Percentiles rank a stretch among this genome's conserved stretches.
These are phyloP conservation scores for Drosophila atroscutellata DNA, from an alignment of 2,888 invertebrate genomes.

Conservation along the genomic window DNA sequence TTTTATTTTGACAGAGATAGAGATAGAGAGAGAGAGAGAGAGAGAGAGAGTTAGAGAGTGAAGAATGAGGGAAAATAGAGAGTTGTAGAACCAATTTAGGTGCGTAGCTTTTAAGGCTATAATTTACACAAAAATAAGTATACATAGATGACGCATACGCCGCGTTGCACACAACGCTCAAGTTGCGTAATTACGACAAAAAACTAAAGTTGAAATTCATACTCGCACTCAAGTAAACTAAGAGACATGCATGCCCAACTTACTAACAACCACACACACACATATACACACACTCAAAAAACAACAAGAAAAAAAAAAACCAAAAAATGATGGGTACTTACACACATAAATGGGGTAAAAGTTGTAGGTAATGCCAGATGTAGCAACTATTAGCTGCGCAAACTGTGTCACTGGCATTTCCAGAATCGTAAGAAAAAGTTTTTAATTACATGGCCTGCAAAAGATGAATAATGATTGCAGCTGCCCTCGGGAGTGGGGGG, in stretches of 20 bases:
- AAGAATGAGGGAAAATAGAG: background rate
- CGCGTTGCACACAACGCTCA: slow-evolving; percentile 68
- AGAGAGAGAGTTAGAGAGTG: background rate
- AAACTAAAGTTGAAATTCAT: slow-evolving; percentile 77
- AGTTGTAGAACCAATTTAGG: slow-evolving; percentile 21
- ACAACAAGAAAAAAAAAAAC: slow-evolving; percentile 4
- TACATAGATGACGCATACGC: slow-evolving; percentile 58
- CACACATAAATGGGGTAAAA: slow-evolving; percentile 28
- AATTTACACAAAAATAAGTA: slow-evolving; percentile 58
- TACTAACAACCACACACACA: slow-evolving; percentile 28
- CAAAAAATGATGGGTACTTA: slow-evolving; percentile 12
- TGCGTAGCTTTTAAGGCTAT: slow-evolving; percentile 32
- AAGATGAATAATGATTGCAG: slow-evolving; percentile 38
- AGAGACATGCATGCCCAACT: slow-evolving; percentile 53
- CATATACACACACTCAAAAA: slow-evolving; percentile 27
- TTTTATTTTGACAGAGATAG: slow-evolving; percentile 44
- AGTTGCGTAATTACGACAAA: slow-evolving; percentile 66
- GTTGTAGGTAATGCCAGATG: slow-evolving; percentile 47
- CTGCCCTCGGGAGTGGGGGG: slow-evolving; percentile 12
- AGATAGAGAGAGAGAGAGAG: background rate
- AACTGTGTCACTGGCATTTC: slow-evolving; percentile 59
- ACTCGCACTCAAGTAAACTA: slow-evolving; percentile 77
- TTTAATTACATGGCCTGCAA: slow-evolving; percentile 56
- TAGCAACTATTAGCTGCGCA: slow-evolving; percentile 45
- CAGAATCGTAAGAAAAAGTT: slow-evolving; percentile 45